Base-by-base conservation (phyloP, 2,797 vertebrate species). In the Arrhamphus sclerolepis region DNA sequence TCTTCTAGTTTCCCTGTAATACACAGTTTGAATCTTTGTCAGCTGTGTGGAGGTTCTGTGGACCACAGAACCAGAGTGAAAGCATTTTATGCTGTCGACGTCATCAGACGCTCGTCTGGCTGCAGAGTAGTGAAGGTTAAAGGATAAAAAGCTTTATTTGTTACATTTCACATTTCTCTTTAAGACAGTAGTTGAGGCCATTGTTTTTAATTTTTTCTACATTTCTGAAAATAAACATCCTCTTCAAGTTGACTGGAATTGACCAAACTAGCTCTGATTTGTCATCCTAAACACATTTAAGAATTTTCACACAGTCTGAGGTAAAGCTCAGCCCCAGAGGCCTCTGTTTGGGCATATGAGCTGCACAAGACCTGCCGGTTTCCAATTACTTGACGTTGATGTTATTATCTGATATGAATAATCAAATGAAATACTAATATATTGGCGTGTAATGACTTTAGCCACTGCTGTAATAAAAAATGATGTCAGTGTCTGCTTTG, bases 401-500 rank as follows among this genome's bases (percentile, higher is more conserved):
- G 4, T 44, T 61, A 13, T 47, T 13, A 16, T 40, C 29, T 55
- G 10, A 29, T 17, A 49, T 49, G 34, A 39, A 31, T 31, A 1
- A 42, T 58, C 19, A 52, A 53, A 40, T 50, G 16, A 9, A 5
- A 42, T 16, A 13, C 31, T 34, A 11, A 34, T 34, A 10, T 34
- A 10, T 7, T 10, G 31, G 9, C 4, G 31, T 34, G 8, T 34
- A 34, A 34, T 34, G 31, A 34, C 31, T 10, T 34, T 2, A 34
- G 31, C 13, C 31, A 34, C 31, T 34, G 31, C 31, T 10, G 31
- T 34, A 6, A 43, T 18, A 43, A 26, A 20, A 13, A 2, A 63
- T 58, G n/a, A 40, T 56, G 5, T 48, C 24, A 9, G 14, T 50
- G 21, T 60, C 55, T 66, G 31, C 18, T 56, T 64, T 42, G 34